Percentiles rank a stretch among this genome's conserved stretches.
phyloP scores from a whole-genome alignment of 2,797 vertebrate species.

The Anguilla megastoma region DNA sequence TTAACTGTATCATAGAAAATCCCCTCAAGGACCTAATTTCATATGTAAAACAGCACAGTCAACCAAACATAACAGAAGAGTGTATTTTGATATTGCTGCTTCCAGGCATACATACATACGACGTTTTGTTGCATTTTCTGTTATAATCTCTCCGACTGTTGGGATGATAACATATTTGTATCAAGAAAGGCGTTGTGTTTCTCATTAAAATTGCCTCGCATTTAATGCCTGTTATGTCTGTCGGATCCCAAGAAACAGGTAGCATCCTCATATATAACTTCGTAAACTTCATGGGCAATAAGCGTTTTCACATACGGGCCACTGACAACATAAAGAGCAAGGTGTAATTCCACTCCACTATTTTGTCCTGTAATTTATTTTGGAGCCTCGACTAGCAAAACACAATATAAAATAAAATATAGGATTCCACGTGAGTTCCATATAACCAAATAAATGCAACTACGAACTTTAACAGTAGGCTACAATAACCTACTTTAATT shows the following conservation, averaged over 20 bases:
- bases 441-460: not conserved
- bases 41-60: constrained; percentile 42
- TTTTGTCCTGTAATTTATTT: constrained; percentile 67
- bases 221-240: constrained; percentile 53
- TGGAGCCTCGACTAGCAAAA: constrained; percentile 70
- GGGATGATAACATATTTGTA: constrained; percentile 56
- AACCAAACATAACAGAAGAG: constrained; percentile 32
- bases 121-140: constrained; percentile 57
- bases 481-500: not conserved
- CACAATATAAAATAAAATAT: constrained; percentile 50
- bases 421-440: constrained; percentile 26
- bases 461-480: not conserved
- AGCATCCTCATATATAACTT: constrained; percentile 55
- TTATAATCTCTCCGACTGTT: constrained; percentile 55
- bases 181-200: not conserved
- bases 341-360: constrained; percentile 63
- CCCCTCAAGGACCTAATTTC: constrained; percentile 12
- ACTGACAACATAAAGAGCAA: constrained; percentile 60
- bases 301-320: constrained; percentile 51
- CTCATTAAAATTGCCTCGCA: constrained; percentile 48
- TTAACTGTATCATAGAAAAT: constrained; percentile 37
- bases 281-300: constrained; percentile 69
- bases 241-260: constrained; percentile 54
- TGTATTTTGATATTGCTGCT: constrained; percentile 27
- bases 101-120: not conserved